phyloP scores from a whole-genome alignment of 2,113 vertebrate species.

The Eurystomus gularis region DNA sequence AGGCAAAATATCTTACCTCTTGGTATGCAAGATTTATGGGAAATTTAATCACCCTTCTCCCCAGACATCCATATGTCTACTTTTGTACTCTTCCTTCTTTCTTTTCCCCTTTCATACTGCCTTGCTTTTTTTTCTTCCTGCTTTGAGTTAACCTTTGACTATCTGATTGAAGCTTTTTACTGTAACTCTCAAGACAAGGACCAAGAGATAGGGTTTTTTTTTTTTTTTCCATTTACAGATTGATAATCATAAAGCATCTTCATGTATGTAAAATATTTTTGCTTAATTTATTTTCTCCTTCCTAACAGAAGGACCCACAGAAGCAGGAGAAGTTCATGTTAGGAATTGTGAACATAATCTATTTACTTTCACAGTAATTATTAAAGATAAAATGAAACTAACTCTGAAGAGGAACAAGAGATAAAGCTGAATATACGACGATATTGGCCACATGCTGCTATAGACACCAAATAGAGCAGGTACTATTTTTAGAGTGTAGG shows the following conservation, averaged over 20 bases:
- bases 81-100: conserved; percentile 36
- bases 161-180: background rate
- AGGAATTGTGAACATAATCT: background rate
- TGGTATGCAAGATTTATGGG: conserved; percentile 57
- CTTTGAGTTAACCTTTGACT: conserved; percentile 33
- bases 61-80: conserved; percentile 45
- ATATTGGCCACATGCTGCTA: background rate
- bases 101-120: background rate
- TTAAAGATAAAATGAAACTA: background rate
- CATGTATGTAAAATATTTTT: background rate
- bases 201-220: background rate
- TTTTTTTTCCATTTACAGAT: background rate
- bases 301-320: background rate
- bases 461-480: background rate
- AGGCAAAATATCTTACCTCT: conserved; percentile 49
- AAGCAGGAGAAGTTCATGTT: background rate
- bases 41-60: conserved; percentile 33
- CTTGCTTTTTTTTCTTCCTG: background rate
- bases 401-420: background rate
- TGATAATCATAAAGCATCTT: background rate
- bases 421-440: background rate
- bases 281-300: background rate
- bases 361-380: background rate
- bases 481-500: conserved; percentile 61
- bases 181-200: background rate